Percentiles rank a stretch among this genome's conserved stretches.
Evolutionary conservation across 2,113 vertebrate species (phyloP).

Genomic region (Sander lucioperca): DNA sequence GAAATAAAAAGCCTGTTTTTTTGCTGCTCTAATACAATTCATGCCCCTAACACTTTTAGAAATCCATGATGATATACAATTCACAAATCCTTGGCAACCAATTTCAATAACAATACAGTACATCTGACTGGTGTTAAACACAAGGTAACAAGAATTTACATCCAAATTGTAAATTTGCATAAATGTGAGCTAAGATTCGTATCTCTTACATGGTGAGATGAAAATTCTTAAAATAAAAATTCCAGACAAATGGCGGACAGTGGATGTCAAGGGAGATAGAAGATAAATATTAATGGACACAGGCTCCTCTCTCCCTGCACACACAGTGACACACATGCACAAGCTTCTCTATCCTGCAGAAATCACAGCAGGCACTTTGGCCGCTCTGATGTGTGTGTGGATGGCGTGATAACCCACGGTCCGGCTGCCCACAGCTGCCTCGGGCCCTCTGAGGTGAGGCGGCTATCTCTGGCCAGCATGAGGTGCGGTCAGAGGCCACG

Average conservation of each 20-base stretch:
- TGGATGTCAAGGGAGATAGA: background rate
- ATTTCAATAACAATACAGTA: background rate
- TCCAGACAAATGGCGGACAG: background rate
- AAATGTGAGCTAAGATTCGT: background rate
- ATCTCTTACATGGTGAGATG: background rate
- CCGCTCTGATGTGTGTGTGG: slow-evolving; percentile 5
- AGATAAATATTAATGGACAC: slow-evolving; percentile 39
- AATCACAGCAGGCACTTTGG: slow-evolving; percentile 39
- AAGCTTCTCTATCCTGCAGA: background rate
- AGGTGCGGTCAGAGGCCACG: slow-evolving; percentile 51
- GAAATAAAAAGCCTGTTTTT: no score
- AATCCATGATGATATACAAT: background rate
- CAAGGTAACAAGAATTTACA: background rate
- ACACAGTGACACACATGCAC: background rate
- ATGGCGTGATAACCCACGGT: slow-evolving; percentile 42
- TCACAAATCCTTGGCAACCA: background rate
- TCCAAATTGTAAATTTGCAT: background rate
- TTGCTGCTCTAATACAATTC: no score
- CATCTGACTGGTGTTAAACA: background rate
- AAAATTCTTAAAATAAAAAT: background rate
- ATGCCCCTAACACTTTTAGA: no score
- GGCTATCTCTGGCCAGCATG: slow-evolving; percentile 53
- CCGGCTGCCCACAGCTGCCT: slow-evolving; percentile 36
- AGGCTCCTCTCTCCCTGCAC: background rate
- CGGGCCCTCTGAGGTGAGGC: slow-evolving; percentile 27